These are phyloP conservation scores for Aricia agestis DNA, from an alignment of 1,140 invertebrate species.

Conservation along the genomic window DNA sequence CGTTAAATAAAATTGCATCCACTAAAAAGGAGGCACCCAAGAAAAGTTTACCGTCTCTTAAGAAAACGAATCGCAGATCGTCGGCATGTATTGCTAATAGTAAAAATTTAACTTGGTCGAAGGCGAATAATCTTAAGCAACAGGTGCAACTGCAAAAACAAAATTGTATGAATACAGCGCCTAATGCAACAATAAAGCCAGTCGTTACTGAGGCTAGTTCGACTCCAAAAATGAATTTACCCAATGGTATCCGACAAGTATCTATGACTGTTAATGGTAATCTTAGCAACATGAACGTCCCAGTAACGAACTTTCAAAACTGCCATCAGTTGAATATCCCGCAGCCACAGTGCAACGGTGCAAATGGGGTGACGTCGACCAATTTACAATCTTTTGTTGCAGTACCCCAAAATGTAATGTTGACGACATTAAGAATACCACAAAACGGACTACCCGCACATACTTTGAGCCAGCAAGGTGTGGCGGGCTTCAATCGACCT, in stretches of 20 bases:
- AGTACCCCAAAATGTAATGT: slow-evolving; percentile 71
- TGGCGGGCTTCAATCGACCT: slow-evolving; percentile 55
- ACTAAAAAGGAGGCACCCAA: slow-evolving; percentile 51
- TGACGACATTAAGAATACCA: slow-evolving; percentile 74
- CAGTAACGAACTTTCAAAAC: slow-evolving; percentile 61
- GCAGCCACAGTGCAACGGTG: slow-evolving; percentile 51
- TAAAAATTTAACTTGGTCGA: slow-evolving; percentile 71
- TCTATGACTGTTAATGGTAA: slow-evolving; percentile 61
- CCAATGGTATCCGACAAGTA: slow-evolving; percentile 61
- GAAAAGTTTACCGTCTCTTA: slow-evolving; percentile 43
- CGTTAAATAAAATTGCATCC: slow-evolving; percentile 24
- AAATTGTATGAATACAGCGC: slow-evolving; percentile 53
- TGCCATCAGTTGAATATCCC: slow-evolving; percentile 63
- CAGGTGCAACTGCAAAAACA: slow-evolving; percentile 66
- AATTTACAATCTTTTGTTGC: slow-evolving; percentile 63
- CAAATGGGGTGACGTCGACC: slow-evolving; percentile 43
- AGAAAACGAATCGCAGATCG: slow-evolving; percentile 66
- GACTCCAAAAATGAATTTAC: slow-evolving; percentile 59
- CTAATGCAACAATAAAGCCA: slow-evolving; percentile 37
- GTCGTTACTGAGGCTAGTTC: slow-evolving; percentile 45
- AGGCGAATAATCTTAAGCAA: slow-evolving; percentile 68
- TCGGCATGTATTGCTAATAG: slow-evolving; percentile 70
- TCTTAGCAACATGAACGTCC: slow-evolving; percentile 56
- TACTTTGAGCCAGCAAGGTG: slow-evolving; percentile 54
- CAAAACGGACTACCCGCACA: slow-evolving; percentile 61